phyloP scores from a whole-genome alignment of 2,113 vertebrate species.

The Pteronura brasiliensis region DNA sequence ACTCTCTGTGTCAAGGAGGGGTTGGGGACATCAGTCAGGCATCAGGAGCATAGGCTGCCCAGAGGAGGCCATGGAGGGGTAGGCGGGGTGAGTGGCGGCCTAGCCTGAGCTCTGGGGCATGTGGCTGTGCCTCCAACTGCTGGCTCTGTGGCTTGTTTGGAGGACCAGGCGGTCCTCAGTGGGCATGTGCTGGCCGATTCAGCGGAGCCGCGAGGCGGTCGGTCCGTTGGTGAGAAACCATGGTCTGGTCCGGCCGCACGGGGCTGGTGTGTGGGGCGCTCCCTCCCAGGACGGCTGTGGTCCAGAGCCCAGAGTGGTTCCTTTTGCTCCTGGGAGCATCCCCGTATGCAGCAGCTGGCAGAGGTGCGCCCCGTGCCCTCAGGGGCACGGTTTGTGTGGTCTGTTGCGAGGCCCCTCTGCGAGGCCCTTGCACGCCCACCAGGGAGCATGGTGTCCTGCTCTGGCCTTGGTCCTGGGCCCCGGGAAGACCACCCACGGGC shows the following conservation, averaged over 20 bases:
- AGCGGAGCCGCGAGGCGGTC: accelerated
- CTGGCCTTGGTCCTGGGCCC: not conserved
- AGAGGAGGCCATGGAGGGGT: not conserved
- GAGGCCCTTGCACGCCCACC: accelerated
- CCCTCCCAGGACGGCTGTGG: not conserved
- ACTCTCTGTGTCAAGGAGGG: not conserved
- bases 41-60: not conserved
- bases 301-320: not conserved
- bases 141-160: not conserved
- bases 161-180: not conserved
- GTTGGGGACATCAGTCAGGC: not conserved
- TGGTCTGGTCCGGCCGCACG: not conserved
- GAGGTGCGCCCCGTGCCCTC: accelerated
- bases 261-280: not conserved
- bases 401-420: accelerated
- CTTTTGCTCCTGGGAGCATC: not conserved
- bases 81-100: accelerated
- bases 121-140: accelerated
- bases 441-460: not conserved
- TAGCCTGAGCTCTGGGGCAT: not conserved
- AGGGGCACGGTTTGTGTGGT: not conserved
- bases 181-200: accelerated
- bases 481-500: not conserved
- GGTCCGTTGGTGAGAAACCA: not conserved
- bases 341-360: not conserved